Evolutionary conservation across 2,888 invertebrate genomes (phyloP), one percentile per base, ranked within the genome.

Genomic region (Dyspetes luteomarginatus): DNA sequence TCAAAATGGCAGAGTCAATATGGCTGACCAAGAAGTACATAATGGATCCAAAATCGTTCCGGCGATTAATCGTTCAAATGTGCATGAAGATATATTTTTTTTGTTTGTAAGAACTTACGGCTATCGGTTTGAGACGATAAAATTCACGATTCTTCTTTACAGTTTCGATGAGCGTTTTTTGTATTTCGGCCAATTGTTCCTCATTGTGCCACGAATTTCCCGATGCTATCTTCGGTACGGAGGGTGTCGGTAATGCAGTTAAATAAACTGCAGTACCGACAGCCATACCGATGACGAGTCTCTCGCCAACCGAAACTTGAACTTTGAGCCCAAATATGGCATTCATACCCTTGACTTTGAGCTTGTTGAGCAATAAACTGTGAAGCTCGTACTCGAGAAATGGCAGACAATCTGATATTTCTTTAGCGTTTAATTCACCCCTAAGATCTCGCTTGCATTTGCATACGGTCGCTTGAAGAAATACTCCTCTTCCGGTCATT

Each of bases 371-470:
- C 43, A 99, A 93, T 85, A 98, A 94, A 79, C 97, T 95, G 92
- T 99, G 98, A 58, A 99, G 93, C 91, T 99, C 98, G 91, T 98
- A 99, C 92, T 99, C 99, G 71, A 99, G 92, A 93, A 99, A 99
- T 0, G 99, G 99, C 71, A 99, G 93, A 86, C 97, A 97, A 93
- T 99, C 97, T 0, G 98, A 98, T 78, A 99, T 97, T 93, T 99
- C 98, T 86, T 98, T 95, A 3, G 99, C 97, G 85, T 96, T 96
- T 0, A 96, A 94, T 92, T 98, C 98, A 0, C 97, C 96, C 9
- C 96, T 94, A 4, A 96, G 93, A 85, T 97, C 97, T 56, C 95
- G 95, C 84, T 98, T 95, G 0, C 95, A 94, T 55, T 97, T 94
- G 68, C 96, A 95, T 0, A 97, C 96, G 84, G 96, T 96, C 67